Base-by-base conservation (phyloP, 2,888 invertebrate species). In the Cerastoderma edule region DNA sequence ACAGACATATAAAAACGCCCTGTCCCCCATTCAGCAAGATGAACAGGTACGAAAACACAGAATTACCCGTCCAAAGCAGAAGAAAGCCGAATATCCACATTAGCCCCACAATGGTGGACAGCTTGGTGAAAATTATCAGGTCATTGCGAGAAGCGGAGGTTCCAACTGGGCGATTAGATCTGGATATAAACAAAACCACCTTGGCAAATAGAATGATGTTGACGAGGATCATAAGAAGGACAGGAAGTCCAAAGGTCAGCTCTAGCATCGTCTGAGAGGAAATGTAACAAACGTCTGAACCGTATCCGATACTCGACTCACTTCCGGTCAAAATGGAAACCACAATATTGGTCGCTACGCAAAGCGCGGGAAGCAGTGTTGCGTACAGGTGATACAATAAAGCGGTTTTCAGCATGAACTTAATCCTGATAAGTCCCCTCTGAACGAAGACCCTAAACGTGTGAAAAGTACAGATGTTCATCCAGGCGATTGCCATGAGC, bases 11-110 rank as follows among this genome's bases (percentile, higher is more conserved):
- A 46, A 79, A 79, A 6, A 75, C 30, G 2, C 79, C 79, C 53
- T 75, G 75, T 46, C 72, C 48, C 10, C 75, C 79, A 33, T 75
- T 72, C 8, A 79, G n/a, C 27, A 79, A 46, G 30, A 75, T 79
- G 54, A 79, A 79, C 19, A 75, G 33, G 48, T 75, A 79, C 19
- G 79, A 79, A 33, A 79, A 72, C 2, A 30, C 70, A 1, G n/a
- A 0, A 19, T 30, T 28, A 24, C n/a, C 66, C 1, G 75, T 75
- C 75, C 75, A 79, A 13, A 46, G 56, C 32, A 70, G 70, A 1
- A 79, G 39, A 33, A 79, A 73, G 0, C 79, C 79, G 70, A 79
- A 79, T 32, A 79, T 53, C 75, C 79, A 79, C 13, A 63, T 70
- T 4, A 67, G 30, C 4, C 79, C 79, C 24, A 75, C 75, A 1